Evolutionary conservation across 2,888 invertebrate genomes (phyloP), one percentile per base, ranked within the genome.

Genomic region (Megamerina dolium): DNA sequence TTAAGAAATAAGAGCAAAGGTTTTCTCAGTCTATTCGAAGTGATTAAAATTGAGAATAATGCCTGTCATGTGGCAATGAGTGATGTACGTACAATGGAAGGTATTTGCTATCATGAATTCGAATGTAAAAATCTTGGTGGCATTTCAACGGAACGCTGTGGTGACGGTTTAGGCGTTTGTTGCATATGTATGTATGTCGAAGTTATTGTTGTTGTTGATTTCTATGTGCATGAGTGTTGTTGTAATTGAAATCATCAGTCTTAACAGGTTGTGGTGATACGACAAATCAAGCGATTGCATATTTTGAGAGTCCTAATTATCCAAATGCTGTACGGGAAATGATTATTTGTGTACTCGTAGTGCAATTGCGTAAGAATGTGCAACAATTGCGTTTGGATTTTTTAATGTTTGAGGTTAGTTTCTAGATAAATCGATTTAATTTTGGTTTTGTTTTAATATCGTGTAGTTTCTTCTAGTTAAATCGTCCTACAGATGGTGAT

Each of bases 231-330:
- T 16, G 4, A n/a, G 8, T 13, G 5, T 5, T 23, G 17, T 13
- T 35, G 2, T n/a, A 3, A 14, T 34, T 23, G 18, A 14, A 26
- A 14, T 9, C 20, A 2, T 14, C 9, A 87, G 87, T 80, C 64
- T 75, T 78, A 58, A 76, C 77, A 31, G 73, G 75, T 5, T 89
- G 88, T 58, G 85, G 85, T 3, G 80, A 75, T 4, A 73, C 74
- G 3, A 78, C 82, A 1, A 72, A 72, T 18, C 76, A 80, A 45
- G 76, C 79, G 52, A 74, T 78, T 43, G 81, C 80, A 2, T 86
- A 87, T 71, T 86, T 88, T 57, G 81, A 82, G 41, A 86, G 82
- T 60, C 82, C 82, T 2, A 79, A 77, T 36, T 85, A 80, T 58
- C 85, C 86, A 1, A 72, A 75, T 17, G 75, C 79, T 2, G 75